Evolutionary conservation across 2,888 invertebrate genomes (phyloP), one percentile per base, ranked within the genome.

Genomic region (Pristionchus maxplancki): DNA sequence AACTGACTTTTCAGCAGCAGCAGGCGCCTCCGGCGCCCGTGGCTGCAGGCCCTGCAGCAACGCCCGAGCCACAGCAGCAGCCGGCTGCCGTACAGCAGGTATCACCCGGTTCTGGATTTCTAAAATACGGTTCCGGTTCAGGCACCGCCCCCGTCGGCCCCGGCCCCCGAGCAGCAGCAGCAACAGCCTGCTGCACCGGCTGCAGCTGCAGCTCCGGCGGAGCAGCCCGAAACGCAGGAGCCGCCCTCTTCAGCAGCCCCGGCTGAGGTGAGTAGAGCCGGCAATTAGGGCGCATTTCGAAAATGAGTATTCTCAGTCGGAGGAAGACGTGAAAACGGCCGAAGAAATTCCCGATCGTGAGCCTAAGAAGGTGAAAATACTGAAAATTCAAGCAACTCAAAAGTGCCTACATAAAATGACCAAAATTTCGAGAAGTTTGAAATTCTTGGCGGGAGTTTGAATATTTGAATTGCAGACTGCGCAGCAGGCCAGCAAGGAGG

Each of bases 361-460:
- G 71, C 71, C 71, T 71, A 71, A 71, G 40, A 71, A 71, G 71
- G 71, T 71, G 71, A 71, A 71, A 71, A 71, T 34, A 20, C 1
- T 0, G 5, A 9, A 24, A 64, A 9, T n/a, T n/a, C n/a, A n/a
- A n/a, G n/a, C n/a, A n/a, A 6, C 37, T 20, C 20, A 34, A 37
- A 71, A 71, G 37, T 71, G 37, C 37, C 71, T 37, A 24, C 31
- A 34, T 37, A 15, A 71, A 71, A 71, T 37, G 37, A 20, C 71
- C 71, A 71, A 5, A 34, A 20, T 37, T 71, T 71, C 20, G 71
- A 37, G 37, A 34, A 20, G 8, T 37, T 15, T 20, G 71, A 71
- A 15, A 71, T 4, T 34, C 3, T 5, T 8, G 28, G 71, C 71
- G 71, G 20, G 71, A 71, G 15, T 37, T 71, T 40, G 37, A 71